Conservation (phyloP, 2,797 vertebrate genomes). For the Enteromius viviparus region DNA sequence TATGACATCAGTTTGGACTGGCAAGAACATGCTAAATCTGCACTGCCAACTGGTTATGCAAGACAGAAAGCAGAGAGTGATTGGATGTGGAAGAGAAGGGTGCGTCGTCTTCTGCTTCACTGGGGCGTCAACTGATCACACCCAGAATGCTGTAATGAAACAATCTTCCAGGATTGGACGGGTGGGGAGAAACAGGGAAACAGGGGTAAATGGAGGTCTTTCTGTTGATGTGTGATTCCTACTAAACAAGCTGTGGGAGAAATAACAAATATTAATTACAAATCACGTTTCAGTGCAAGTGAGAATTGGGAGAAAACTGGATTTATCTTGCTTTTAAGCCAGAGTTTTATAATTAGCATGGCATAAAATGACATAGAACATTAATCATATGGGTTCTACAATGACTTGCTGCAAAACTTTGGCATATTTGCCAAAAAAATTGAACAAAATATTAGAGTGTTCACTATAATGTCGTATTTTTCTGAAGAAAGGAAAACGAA, state of each 20-base stretch:
- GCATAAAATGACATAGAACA: neutral
- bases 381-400: neutral
- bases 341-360: constrained; percentile 22
- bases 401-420: neutral
- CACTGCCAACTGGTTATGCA: constrained; percentile 41
- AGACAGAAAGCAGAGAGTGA: constrained; percentile 43
- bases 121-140: constrained; percentile 48
- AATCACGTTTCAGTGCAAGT: neutral
- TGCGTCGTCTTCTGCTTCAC: constrained; percentile 40
- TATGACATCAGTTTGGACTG: constrained; percentile 43
- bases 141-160: constrained; percentile 61
- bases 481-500: neutral
- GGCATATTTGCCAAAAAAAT: neutral
- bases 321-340: constrained; percentile 52
- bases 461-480: neutral
- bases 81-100: constrained; percentile 41
- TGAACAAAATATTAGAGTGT: neutral
- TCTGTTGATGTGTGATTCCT: constrained; percentile 29
- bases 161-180: constrained; percentile 47
- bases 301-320: neutral
- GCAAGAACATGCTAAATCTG: neutral
- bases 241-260: constrained; percentile 19
- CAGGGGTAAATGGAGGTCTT: constrained; percentile 16
- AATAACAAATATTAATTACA: no score
- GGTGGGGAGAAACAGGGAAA: constrained; percentile 2